Evolutionary conservation across 2,797 vertebrate species (phyloP).

Genomic region (Tangara arthus): DNA sequence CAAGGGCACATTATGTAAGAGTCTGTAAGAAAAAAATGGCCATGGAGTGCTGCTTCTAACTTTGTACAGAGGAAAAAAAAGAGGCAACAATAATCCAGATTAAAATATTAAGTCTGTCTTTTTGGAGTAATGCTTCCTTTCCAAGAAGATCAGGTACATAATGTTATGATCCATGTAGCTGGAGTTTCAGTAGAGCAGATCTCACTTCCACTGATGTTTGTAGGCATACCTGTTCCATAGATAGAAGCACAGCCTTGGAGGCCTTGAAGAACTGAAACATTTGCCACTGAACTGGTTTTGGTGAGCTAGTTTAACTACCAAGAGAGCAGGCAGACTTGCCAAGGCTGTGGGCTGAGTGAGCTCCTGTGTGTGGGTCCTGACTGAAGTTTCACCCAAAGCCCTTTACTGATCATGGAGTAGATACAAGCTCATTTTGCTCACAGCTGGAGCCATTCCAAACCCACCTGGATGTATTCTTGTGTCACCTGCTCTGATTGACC

Average conservation of each 20-base stretch:
- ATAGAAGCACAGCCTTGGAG: not conserved
- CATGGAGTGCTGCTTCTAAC: not conserved
- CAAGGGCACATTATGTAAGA: not conserved
- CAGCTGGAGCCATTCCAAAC: not conserved
- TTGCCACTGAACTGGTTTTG: not conserved
- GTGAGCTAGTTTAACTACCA: not conserved
- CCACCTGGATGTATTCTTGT: not conserved
- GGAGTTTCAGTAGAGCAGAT: not conserved
- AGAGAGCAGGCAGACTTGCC: not conserved
- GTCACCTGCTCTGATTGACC: not conserved
- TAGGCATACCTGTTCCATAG: not conserved
- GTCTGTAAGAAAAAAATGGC: not conserved
- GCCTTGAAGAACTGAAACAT: not conserved
- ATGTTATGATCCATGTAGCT: not conserved
- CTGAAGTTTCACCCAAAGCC: not conserved
- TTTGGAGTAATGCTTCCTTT: not conserved
- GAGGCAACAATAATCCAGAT: not conserved
- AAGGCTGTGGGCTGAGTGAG: not conserved
- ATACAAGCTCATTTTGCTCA: not conserved
- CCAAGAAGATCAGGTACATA: not conserved
- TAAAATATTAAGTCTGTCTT: not conserved
- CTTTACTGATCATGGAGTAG: not conserved
- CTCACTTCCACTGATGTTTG: not conserved
- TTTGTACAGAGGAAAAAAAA: not conserved
- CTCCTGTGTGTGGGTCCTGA: not conserved